A percentile compares a stretch with the other conserved stretches of the same genome.
Evolutionary conservation across 2,888 invertebrate genomes (phyloP).

Genomic region (Onthophagus sagittarius): DNA sequence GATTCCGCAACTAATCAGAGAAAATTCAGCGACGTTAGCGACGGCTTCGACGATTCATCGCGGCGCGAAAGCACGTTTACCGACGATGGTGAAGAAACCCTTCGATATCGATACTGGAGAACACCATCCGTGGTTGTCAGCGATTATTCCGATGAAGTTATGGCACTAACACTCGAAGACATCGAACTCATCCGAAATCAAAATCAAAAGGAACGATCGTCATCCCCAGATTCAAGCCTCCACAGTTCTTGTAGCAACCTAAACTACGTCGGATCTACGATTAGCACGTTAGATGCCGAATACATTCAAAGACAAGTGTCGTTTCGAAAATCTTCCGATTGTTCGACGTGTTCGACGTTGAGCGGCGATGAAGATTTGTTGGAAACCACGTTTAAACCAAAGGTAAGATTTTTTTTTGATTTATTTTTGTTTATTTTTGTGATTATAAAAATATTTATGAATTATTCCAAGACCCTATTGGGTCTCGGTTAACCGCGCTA

Average conservation of each 20-base stretch:
- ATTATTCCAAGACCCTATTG: neutral
- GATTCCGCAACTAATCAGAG: constrained; percentile 33
- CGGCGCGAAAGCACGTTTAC: constrained; percentile 53
- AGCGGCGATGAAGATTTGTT: constrained; percentile 68
- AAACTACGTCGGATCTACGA: constrained; percentile 56
- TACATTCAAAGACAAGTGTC: constrained; percentile 53
- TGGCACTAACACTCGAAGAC: constrained; percentile 57
- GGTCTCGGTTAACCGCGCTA: neutral
- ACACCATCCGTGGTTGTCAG: constrained; percentile 86
- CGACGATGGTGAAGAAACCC: constrained; percentile 48
- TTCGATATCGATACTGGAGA: constrained; percentile 61
- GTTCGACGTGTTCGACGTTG: constrained; percentile 70
- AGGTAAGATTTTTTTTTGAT: constrained; percentile 15
- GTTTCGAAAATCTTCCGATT: constrained; percentile 66
- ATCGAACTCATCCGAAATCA: constrained; percentile 56
- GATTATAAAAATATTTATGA: too few relatives aligned
- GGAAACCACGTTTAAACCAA: constrained; percentile 30
- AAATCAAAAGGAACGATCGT: constrained; percentile 40
- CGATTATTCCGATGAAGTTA: constrained; percentile 75
- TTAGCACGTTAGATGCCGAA: constrained; percentile 55
- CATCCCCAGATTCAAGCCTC: constrained; percentile 55
- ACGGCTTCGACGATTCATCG: constrained; percentile 44
- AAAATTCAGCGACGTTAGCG: constrained; percentile 51
- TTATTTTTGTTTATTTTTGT: neutral
- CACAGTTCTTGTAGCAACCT: constrained; percentile 58